phyloP scores from a whole-genome alignment of 37 sponge, comb jelly and placozoan species.

The Aplysina aerophoba region DNA sequence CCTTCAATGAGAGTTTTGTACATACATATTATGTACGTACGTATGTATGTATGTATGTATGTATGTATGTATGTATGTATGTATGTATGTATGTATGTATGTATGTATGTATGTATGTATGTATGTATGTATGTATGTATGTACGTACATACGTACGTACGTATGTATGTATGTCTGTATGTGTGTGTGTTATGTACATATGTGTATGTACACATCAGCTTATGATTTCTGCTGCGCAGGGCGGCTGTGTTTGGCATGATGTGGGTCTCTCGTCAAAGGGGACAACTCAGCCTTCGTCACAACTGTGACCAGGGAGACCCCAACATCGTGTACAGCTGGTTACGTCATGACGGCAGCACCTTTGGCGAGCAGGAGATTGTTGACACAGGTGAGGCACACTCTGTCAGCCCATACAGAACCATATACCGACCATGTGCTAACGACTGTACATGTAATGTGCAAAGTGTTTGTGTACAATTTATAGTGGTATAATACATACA shows the following conservation, averaged over 20 bases:
- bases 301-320: conserved; percentile 75
- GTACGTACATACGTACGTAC: conserved; percentile 1
- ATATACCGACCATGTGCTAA: not conserved
- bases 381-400: conserved; percentile 51
- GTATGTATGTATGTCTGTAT: not conserved
- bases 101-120: too few relatives aligned
- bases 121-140: not conserved
- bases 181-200: not conserved
- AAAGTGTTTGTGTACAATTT: conserved; percentile 16
- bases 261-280: conserved; percentile 52
- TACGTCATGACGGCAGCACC: conserved; percentile 66
- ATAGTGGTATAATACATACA: not conserved
- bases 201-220: not conserved
- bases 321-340: conserved; percentile 70
- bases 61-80: too few relatives aligned
- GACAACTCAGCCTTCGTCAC: conserved; percentile 63
- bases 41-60: too few relatives aligned
- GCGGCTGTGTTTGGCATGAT: conserved; percentile 65
- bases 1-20: too few relatives aligned
- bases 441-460: not conserved
- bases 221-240: conserved; percentile 13
- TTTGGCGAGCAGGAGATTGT: conserved; percentile 81
- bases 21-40: too few relatives aligned
- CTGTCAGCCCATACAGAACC: not conserved
- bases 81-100: too few relatives aligned